phyloP scores from a whole-genome alignment of 92 coral and sea anemone genomes.

The Parazoanthus atlanticus region DNA sequence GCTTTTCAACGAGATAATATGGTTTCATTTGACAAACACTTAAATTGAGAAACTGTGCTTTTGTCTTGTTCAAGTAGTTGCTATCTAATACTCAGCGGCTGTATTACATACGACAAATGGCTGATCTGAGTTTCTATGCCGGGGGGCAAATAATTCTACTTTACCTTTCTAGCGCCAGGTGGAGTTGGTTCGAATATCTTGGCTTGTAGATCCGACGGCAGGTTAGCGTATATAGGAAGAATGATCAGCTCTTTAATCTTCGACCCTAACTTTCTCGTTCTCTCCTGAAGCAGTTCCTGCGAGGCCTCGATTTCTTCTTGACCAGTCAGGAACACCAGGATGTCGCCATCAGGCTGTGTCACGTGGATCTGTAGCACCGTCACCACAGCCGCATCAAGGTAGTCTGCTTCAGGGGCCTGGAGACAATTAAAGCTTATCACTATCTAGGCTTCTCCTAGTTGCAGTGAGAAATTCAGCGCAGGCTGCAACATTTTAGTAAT shows the following conservation, averaged over 20 bases:
- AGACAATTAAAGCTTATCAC: neutral
- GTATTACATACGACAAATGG: no score
- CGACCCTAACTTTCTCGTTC: conserved; percentile 97
- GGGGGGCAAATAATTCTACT: neutral
- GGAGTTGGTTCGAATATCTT: conserved; percentile 99
- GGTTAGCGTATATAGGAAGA: conserved; percentile 95
- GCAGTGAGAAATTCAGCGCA: neutral
- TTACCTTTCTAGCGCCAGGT: conserved; percentile 97
- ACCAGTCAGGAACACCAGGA: conserved; percentile 94
- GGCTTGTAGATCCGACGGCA: conserved; percentile 97
- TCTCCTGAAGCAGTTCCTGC: conserved; percentile 86
- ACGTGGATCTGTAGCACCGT: conserved; percentile 98
- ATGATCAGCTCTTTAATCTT: conserved; percentile 93
- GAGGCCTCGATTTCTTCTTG: conserved; percentile 99
- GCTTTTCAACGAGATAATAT: no score
- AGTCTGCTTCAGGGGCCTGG: conserved; percentile 99
- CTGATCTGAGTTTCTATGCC: no score
- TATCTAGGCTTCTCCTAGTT: neutral
- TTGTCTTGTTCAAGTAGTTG: no score
- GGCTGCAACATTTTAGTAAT: neutral
- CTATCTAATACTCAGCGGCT: no score
- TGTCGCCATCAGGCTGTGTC: conserved; percentile 93
- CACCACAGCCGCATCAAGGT: conserved; percentile 95
- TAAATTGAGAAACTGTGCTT: no score
- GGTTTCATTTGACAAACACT: no score